Evolutionary conservation across 1,140 invertebrate genomes (phyloP).

Genomic region (Rhynchophorus ferrugineus): DNA sequence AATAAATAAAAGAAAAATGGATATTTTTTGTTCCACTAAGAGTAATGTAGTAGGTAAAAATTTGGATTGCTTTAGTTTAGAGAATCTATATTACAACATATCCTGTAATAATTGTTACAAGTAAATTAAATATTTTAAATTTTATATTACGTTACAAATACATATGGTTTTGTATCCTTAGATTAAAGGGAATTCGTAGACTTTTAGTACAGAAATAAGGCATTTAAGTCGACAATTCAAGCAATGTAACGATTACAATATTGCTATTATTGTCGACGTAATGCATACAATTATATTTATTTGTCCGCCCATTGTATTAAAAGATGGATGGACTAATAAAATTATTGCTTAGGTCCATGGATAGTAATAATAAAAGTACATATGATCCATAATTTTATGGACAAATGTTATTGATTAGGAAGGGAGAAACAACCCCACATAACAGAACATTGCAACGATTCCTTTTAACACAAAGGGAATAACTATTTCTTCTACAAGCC

Average conservation of each 20-base stretch:
- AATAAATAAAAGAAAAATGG: slow-evolving; percentile 25
- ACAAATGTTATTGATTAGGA: background rate
- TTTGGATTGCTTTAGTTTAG: slow-evolving; percentile 19
- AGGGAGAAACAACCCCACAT: background rate
- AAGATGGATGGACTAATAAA: background rate
- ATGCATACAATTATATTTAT: background rate
- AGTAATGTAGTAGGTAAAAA: slow-evolving; percentile 14
- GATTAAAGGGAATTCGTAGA: background rate
- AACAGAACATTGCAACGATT: background rate
- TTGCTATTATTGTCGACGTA: background rate
- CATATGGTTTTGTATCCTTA: background rate
- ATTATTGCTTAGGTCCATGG: background rate
- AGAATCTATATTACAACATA: slow-evolving; percentile 21
- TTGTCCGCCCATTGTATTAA: background rate
- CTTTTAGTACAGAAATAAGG: background rate
- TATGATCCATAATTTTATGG: background rate
- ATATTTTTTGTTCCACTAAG: slow-evolving; percentile 14
- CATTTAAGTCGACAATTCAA: background rate
- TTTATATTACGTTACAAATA: background rate
- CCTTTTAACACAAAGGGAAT: background rate
- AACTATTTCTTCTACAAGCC: background rate
- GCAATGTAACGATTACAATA: background rate
- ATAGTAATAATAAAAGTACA: background rate
- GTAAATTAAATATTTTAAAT: background rate
- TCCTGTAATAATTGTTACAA: background rate